phyloP scores from a whole-genome alignment of 2,888 invertebrate species.

The Lepas anatifera region DNA sequence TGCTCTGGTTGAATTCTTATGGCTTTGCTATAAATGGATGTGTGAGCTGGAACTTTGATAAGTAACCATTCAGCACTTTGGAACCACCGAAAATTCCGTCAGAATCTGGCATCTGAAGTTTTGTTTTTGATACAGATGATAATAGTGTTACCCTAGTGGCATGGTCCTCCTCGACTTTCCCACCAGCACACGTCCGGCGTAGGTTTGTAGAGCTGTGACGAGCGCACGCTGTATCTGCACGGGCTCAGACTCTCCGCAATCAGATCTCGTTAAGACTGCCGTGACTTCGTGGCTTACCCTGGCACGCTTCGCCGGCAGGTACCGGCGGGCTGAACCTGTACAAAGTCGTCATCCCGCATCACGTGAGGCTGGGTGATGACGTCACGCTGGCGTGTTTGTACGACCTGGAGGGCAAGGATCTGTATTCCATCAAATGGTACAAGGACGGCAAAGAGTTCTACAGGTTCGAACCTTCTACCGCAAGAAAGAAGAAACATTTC shows the following conservation, averaged over 20 bases:
- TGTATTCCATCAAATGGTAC: slow-evolving; percentile 7
- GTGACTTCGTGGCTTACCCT: not conserved
- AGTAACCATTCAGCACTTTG: no score
- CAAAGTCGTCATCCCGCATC: not conserved
- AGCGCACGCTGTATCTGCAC: not conserved
- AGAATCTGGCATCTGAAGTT: no score
- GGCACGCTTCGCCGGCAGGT: not conserved
- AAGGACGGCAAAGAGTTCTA: slow-evolving; percentile 7
- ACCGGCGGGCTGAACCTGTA: not conserved
- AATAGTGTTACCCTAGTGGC: no score
- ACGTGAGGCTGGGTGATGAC: not conserved
- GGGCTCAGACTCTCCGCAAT: not conserved
- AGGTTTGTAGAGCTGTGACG: not conserved
- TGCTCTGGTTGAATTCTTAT: no score
- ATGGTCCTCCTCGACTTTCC: not conserved
- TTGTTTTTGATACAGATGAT: no score
- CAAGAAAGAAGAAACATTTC: not conserved
- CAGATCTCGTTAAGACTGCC: not conserved
- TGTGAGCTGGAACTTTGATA: no score
- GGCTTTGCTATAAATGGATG: no score
- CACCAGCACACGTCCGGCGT: not conserved
- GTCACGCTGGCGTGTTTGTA: not conserved
- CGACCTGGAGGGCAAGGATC: not conserved
- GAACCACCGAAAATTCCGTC: no score
- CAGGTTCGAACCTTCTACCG: not conserved